These are phyloP conservation scores for Sarcophaga subvicina DNA, from an alignment of 2,888 invertebrate species.

Conservation along the genomic window DNA sequence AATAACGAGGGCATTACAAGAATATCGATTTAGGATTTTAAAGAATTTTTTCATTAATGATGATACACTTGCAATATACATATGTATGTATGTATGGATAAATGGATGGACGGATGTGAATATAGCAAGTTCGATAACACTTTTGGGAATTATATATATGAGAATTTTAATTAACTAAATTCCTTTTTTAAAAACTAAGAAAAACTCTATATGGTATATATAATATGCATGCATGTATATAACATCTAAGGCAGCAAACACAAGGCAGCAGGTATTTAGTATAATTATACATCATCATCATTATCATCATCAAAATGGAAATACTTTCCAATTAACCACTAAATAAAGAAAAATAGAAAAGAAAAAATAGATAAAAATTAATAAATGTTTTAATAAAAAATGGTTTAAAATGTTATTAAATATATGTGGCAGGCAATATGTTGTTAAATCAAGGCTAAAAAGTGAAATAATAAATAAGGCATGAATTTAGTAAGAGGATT, in stretches of 20 bases:
- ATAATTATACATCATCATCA: conserved; percentile 70
- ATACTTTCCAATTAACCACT: conserved; percentile 81
- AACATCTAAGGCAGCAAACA: conserved; percentile 51
- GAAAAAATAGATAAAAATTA: conserved; percentile 50
- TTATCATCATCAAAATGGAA: conserved; percentile 76
- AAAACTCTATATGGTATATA: conserved; percentile 17
- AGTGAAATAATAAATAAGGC: conserved; percentile 14
- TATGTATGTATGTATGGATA: not conserved
- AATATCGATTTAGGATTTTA: conserved; percentile 3
- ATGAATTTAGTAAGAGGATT: conserved; percentile 13
- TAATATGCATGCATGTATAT: conserved; percentile 2
- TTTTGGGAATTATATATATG: not conserved
- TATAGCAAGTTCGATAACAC: too few species aligned
- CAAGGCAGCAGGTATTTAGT: conserved; percentile 50
- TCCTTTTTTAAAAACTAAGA: conserved; percentile 40
- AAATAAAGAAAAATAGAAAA: conserved; percentile 58
- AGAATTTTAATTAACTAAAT: conserved; percentile 49
- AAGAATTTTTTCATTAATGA: not conserved
- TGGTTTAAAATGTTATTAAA: not conserved
- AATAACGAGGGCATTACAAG: conserved; percentile 1
- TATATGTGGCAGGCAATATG: conserved; percentile 34
- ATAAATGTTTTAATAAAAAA: conserved; percentile 28
- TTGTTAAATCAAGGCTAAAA: conserved; percentile 46
- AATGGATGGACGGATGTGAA: not conserved
- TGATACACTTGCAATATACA: not conserved